Conservation (phyloP, 2,888 invertebrate genomes). For the Escarpia spicata region DNA sequence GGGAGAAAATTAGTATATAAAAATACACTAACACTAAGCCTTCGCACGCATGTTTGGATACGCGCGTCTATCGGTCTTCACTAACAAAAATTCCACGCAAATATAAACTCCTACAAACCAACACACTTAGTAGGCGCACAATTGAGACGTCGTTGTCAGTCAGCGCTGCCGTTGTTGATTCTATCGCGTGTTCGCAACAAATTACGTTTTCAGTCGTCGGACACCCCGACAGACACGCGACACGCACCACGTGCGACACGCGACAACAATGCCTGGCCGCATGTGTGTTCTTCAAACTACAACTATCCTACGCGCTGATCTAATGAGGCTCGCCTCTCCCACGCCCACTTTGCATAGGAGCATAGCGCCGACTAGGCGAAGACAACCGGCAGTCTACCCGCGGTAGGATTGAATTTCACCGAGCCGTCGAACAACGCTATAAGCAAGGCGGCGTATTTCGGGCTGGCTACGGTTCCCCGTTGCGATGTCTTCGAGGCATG, state of each 20-base stretch:
- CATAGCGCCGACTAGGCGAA: not conserved
- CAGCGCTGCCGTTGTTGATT: not conserved
- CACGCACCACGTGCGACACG: not conserved
- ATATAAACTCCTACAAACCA: not conserved
- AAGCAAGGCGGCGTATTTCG: not conserved
- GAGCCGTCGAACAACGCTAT: not conserved
- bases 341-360: slow-evolving; percentile 5
- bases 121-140: not conserved
- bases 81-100: not conserved
- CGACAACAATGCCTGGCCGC: not conserved
- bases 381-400: not conserved
- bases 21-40: not conserved
- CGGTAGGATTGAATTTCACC: not conserved
- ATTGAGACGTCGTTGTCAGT: not conserved
- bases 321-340: not conserved
- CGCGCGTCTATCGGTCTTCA: not conserved
- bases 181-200: not conserved
- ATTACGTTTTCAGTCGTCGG: not conserved
- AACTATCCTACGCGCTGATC: not conserved
- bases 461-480: not conserved
- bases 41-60: not conserved
- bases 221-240: not conserved
- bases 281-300: not conserved
- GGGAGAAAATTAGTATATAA: too few species aligned
- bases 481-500: not conserved